These are phyloP conservation scores for Tenthredo scrophulariae DNA, from an alignment of 2,888 invertebrate genomes.

Conservation along the genomic window DNA sequence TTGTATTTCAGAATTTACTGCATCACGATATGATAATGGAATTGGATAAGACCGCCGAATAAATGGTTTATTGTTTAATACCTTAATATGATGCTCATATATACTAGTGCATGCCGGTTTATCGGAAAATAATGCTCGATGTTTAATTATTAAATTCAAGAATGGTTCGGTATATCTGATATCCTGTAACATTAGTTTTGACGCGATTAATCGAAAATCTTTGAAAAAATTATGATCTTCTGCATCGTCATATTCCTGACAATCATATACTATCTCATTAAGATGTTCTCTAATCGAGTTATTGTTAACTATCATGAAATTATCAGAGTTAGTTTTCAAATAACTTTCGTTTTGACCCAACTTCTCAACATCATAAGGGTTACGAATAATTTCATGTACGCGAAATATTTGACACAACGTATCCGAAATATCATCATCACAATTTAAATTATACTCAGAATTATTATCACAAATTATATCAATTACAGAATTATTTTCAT, in stretches of 20 bases:
- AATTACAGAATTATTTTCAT: background rate
- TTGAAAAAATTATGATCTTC: slow-evolving; percentile 61
- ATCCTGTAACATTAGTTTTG: slow-evolving; percentile 47
- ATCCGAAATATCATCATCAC: slow-evolving; percentile 5
- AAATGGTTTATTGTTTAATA: slow-evolving; percentile 60
- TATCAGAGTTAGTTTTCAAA: background rate
- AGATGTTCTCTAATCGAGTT: background rate
- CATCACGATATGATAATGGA: slow-evolving; percentile 63
- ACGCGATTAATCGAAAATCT: slow-evolving; percentile 53
- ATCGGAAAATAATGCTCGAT: slow-evolving; percentile 59
- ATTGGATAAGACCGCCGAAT: slow-evolving; percentile 65
- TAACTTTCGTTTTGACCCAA: background rate
- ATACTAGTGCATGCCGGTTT: slow-evolving; percentile 60
- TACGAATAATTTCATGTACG: background rate
- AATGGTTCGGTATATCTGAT: slow-evolving; percentile 10
- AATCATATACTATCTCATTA: slow-evolving; percentile 53
- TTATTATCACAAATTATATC: background rate
- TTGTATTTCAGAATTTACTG: slow-evolving; percentile 62
- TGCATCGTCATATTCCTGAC: slow-evolving; percentile 60
- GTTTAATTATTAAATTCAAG: slow-evolving; percentile 46
- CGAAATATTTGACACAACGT: background rate
- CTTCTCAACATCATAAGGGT: slow-evolving; percentile 62
- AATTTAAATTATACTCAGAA: background rate
- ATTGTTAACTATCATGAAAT: background rate
- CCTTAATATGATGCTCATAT: slow-evolving; percentile 65